phyloP scores from a whole-genome alignment of 2,797 vertebrate genomes.

The Falco rusticolus region DNA sequence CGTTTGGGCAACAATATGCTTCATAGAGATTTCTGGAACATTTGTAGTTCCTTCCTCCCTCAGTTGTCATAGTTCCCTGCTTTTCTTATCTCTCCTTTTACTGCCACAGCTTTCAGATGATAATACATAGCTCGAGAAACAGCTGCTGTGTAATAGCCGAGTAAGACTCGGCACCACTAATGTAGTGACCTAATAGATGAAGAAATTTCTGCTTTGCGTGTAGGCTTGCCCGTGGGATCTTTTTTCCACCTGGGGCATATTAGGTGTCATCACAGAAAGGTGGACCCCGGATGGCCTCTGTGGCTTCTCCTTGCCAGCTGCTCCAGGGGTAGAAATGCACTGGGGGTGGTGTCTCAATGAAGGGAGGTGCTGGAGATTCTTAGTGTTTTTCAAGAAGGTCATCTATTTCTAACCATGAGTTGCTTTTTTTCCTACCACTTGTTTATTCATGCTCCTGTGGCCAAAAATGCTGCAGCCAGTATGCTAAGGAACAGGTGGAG shows the following conservation, averaged over 20 bases:
- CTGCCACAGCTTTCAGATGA: constrained; percentile 36
- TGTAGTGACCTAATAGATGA: not conserved
- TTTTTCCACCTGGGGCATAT: accelerated
- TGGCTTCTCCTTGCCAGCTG: not conserved
- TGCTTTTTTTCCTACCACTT: not conserved
- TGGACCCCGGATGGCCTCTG: accelerated
- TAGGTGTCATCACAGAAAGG: not conserved
- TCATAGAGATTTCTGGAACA: constrained; percentile 20
- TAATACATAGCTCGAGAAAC: not conserved
- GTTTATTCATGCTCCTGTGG: accelerated
- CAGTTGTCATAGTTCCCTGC: constrained; percentile 62
- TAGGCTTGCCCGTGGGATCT: not conserved
- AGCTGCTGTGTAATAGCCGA: constrained; percentile 41
- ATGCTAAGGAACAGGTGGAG: constrained; percentile 12
- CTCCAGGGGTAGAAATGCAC: not conserved
- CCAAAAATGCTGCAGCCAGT: accelerated
- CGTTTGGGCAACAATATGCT: not conserved
- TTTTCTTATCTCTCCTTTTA: constrained; percentile 51
- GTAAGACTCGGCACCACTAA: not conserved
- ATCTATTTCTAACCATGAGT: not conserved
- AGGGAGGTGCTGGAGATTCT: not conserved
- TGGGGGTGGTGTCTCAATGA: no score
- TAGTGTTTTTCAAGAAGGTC: not conserved
- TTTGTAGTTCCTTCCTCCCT: not conserved
- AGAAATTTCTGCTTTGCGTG: not conserved